These are phyloP conservation scores for Aphyosemion australe DNA, from an alignment of 2,113 vertebrate genomes.

Conservation along the genomic window DNA sequence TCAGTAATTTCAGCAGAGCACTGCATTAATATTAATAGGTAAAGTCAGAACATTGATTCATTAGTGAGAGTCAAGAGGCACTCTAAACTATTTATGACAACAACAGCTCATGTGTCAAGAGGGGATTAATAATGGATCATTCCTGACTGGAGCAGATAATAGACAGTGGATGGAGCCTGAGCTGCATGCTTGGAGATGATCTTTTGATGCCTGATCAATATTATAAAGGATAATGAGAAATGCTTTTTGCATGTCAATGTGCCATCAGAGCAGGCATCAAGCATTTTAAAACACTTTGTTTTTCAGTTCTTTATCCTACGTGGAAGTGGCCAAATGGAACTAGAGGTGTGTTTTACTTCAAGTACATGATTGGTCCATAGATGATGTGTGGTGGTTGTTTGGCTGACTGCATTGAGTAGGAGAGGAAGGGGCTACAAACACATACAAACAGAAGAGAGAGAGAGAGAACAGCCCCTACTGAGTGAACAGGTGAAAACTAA, in stretches of 20 bases:
- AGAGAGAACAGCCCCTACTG: too few species aligned
- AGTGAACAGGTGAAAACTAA: too few species aligned
- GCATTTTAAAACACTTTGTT: slow-evolving; percentile 19
- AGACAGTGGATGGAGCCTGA: slow-evolving; percentile 40
- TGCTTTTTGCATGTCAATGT: slow-evolving; percentile 30
- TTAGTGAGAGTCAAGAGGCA: slow-evolving; percentile 36
- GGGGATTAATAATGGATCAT: slow-evolving; percentile 55
- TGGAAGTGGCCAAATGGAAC: too few species aligned
- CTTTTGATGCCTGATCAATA: slow-evolving; percentile 57
- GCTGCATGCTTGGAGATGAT: slow-evolving; percentile 16
- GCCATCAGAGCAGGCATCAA: slow-evolving; percentile 8
- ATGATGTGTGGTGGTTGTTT: too few species aligned
- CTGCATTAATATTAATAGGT: slow-evolving; percentile 35
- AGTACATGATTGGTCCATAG: too few species aligned
- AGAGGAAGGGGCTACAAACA: too few species aligned
- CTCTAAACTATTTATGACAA: slow-evolving; percentile 64
- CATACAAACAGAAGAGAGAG: too few species aligned
- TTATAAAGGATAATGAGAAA: slow-evolving; percentile 52
- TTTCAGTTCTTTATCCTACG: not conserved
- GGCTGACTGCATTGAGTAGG: too few species aligned
- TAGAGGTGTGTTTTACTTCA: too few species aligned
- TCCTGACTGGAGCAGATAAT: slow-evolving; percentile 36
- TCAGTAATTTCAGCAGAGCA: not conserved
- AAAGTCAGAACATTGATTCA: slow-evolving; percentile 45
- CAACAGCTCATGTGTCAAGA: slow-evolving; percentile 52